Conservation (phyloP, 2,113 vertebrate genomes). For the Pseudonaja textilis region DNA sequence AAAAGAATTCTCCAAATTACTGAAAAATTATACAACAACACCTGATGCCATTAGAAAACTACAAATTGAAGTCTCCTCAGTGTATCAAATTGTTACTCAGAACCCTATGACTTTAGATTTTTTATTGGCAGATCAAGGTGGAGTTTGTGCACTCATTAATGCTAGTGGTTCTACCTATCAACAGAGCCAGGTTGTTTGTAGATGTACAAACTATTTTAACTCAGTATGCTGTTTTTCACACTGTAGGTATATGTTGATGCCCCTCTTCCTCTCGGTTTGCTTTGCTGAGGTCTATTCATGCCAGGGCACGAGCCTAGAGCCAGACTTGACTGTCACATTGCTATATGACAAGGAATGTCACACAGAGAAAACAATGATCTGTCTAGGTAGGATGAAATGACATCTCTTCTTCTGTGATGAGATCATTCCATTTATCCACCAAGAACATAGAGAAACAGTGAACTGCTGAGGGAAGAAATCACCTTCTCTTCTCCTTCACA, state of each 20-base stretch:
- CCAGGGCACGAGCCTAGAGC: not conserved
- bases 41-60: no score
- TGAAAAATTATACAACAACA: no score
- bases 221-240: not conserved
- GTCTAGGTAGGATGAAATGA: not conserved
- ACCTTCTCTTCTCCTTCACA: not conserved
- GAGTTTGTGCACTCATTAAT: not conserved
- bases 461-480: not conserved
- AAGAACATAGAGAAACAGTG: not conserved
- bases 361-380: not conserved
- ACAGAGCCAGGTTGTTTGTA: not conserved
- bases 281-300: not conserved
- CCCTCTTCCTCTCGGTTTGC: not conserved
- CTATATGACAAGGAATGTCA: not conserved
- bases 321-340: not conserved
- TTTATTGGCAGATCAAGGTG: not conserved
- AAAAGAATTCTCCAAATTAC: no score
- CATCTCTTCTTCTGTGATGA: not conserved
- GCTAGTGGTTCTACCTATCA: not conserved
- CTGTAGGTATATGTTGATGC: not conserved
- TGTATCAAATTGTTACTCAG: no score
- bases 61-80: no score
- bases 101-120: not conserved
- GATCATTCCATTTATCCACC: not conserved
- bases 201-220: not conserved